Base-by-base conservation (phyloP, 23 tunicate species). In the Trididemnum nubilum region DNA sequence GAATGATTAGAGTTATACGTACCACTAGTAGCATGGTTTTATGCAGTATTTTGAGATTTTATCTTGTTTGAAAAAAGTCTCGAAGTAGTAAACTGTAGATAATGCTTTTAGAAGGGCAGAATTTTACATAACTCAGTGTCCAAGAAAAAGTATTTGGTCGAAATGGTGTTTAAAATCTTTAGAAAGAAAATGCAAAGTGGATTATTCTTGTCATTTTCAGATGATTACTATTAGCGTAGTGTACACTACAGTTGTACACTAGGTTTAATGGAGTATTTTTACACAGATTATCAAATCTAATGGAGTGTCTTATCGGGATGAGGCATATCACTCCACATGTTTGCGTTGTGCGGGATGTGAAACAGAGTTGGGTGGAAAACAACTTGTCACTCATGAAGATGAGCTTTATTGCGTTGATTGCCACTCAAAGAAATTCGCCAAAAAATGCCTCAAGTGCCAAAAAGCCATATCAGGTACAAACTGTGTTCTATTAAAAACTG, bases 261-360 rank as follows among this genome's bases (percentile, higher is more conserved):
- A 49, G 18, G 15, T 49, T 12, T 49, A 49, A 9, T 49, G 18
- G 18, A 12, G 18, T 61, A 26, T 12, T 61, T 15, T 26, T 22
- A 12, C 22, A 61, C 58, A 93, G 98, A 60, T 76, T 32, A 93
- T 93, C 50, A 88, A 81, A 72, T 60, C 86, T 0, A 79, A 71
- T 23, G 93, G 98, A 1, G 98, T 93, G 54, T 64, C 90, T 32
- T 93, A 88, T 82, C 61, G 80, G 30, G 98, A 93, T 9, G 79
- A 93, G 37, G 81, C 85, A 0, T 93, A 85, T 54, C 98, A 93
- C 76, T 86, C 85, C 1, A 61, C 64, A 12, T 93, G 98, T 25
- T 84, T 93, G 72, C 44, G 65, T 0, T 93, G 98, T 35, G 82
- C 75, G 58, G 93, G 82, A 18, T 93, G 98, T 61, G 81, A 69